Evolutionary conservation across 2,797 vertebrate genomes (phyloP).

Genomic region (Smutsia gigantea): DNA sequence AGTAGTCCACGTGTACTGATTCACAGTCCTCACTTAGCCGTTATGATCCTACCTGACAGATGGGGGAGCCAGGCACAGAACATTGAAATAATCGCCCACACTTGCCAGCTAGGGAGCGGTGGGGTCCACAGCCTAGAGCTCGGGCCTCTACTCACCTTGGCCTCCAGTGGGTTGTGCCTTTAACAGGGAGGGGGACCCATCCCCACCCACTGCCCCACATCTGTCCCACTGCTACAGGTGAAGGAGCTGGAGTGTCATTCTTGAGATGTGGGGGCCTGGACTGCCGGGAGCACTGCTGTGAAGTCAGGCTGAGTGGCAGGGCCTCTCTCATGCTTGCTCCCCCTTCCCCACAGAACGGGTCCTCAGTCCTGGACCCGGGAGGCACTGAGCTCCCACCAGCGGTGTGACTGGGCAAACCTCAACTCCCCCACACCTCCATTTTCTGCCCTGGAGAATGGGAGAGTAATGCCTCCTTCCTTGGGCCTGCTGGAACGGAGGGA

Average conservation of each 20-base stretch:
- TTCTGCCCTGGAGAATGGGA: too few species aligned
- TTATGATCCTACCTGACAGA: neutral
- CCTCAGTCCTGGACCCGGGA: too few species aligned
- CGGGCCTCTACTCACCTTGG: neutral
- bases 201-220: neutral
- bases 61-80: neutral
- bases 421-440: too few species aligned
- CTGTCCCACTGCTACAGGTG: conserved; percentile 64
- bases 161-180: neutral
- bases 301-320: conserved; percentile 51
- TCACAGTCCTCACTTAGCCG: too few species aligned
- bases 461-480: too few species aligned
- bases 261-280: conserved; percentile 11
- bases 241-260: conserved; percentile 47
- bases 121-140: neutral
- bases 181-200: neutral
- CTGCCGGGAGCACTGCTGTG: conserved; percentile 51
- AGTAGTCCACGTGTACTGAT: fast-evolving
- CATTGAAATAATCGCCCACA: fast-evolving
- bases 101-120: neutral
- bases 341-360: too few species aligned
- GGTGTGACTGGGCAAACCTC: too few species aligned
- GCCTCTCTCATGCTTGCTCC: too few species aligned
- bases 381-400: too few species aligned
- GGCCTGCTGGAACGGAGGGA: too few species aligned